Evolutionary conservation across 2,888 invertebrate genomes (phyloP).

Genomic region (Tribolium freemani): DNA sequence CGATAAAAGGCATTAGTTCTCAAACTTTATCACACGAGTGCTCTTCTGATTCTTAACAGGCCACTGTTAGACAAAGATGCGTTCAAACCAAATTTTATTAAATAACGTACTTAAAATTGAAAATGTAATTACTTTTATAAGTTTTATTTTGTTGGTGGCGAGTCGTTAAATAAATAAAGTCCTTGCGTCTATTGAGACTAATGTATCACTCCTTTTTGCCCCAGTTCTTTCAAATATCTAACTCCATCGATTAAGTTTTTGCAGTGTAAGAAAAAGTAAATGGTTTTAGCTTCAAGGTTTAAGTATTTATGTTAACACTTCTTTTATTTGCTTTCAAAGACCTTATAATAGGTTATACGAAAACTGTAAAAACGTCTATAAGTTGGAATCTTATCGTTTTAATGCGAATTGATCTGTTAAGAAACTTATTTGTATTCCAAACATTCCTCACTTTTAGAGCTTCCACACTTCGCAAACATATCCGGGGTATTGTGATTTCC

Average conservation of each 20-base stretch:
- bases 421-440: neutral
- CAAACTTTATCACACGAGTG: too few relatives aligned
- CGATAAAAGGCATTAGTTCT: too few relatives aligned
- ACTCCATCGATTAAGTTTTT: neutral
- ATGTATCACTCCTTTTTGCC: neutral
- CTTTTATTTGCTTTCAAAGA: neutral
- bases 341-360: neutral
- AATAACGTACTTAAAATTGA: too few relatives aligned
- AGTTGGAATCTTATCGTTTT: neutral
- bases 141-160: neutral
- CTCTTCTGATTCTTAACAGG: too few relatives aligned
- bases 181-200: neutral
- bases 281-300: neutral
- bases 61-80: too few relatives aligned
- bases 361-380: too few relatives aligned
- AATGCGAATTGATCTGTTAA: neutral
- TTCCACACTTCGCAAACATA: neutral
- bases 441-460: neutral
- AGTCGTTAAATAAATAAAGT: neutral
- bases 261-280: neutral
- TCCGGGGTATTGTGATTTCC: neutral
- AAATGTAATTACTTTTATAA: neutral
- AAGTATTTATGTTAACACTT: neutral
- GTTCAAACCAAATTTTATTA: too few relatives aligned
- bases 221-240: neutral